phyloP scores from a whole-genome alignment of 2,113 vertebrate genomes.

The Pseudolaguvia tuberculata region DNA sequence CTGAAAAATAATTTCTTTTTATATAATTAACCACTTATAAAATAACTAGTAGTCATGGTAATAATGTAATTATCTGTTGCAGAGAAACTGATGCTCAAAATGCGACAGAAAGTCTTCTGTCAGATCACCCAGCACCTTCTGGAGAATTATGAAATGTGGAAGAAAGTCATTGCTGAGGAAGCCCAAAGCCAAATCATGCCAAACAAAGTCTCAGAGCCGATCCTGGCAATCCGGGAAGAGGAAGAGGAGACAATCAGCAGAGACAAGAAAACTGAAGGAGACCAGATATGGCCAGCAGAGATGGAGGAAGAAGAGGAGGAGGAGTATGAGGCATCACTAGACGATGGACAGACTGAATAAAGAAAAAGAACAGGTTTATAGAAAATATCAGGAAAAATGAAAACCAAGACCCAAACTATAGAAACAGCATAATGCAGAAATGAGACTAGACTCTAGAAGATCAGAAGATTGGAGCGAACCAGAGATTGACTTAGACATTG shows the following conservation, averaged over 20 bases:
- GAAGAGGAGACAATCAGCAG: conserved; percentile 78
- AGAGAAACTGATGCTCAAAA: conserved; percentile 82
- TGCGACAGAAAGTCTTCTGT: conserved; percentile 86
- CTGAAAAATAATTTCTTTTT: too few species aligned
- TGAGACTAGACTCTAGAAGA: conserved; percentile 21
- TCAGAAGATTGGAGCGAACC: conserved; percentile 52
- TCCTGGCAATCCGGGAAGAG: conserved; percentile 87
- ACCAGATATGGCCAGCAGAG: conserved; percentile 43
- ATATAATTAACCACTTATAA: too few species aligned
- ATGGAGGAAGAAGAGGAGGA: conserved; percentile 63
- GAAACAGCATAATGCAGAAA: conserved; percentile 65
- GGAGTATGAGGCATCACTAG: not conserved
- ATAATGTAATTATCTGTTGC: conserved; percentile 38
- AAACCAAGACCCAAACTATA: conserved; percentile 57
- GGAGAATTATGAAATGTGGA: conserved; percentile 98
- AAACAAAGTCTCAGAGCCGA: conserved; percentile 78
- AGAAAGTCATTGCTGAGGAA: conserved; percentile 88
- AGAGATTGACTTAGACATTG: conserved; percentile 49
- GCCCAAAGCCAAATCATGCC: conserved; percentile 61
- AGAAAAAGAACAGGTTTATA: conserved; percentile 36
- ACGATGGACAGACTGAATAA: conserved; percentile 21
- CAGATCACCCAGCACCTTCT: conserved; percentile 91
- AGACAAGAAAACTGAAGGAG: conserved; percentile 49
- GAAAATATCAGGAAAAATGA: conserved; percentile 55
- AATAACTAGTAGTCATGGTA: not conserved